Evolutionary conservation across 2,888 invertebrate species (phyloP).

Genomic region (Orthonevra nobilis): DNA sequence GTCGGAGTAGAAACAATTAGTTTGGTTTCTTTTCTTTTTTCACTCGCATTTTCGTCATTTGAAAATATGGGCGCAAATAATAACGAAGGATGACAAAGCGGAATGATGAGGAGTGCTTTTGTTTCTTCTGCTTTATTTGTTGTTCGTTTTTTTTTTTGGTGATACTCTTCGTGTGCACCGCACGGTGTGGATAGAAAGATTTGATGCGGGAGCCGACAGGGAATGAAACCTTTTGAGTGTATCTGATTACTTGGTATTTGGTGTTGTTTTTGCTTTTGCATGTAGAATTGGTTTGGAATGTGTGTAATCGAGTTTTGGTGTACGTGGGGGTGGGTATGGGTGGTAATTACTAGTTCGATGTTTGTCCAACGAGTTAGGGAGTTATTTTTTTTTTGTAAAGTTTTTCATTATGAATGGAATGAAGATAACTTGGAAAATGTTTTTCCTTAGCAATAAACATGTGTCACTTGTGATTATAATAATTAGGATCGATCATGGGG

Average conservation of each 20-base stretch:
- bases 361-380: not conserved
- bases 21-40: slow-evolving; percentile 14
- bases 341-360: not conserved
- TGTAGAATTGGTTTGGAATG: not conserved
- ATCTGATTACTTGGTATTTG: slow-evolving; percentile 2
- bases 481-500: too few species aligned
- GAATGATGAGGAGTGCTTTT: slow-evolving; percentile 19
- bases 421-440: not conserved
- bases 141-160: too few species aligned
- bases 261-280: slow-evolving; percentile 26
- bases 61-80: slow-evolving; percentile 50
- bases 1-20: slow-evolving; percentile 44
- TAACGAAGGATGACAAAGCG: slow-evolving; percentile 20
- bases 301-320: slow-evolving; percentile 39
- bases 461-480: too few species aligned
- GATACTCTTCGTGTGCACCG: slow-evolving; percentile 31
- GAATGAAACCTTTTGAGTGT: slow-evolving; percentile 31
- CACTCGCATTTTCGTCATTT: slow-evolving; percentile 34
- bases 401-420: not conserved
- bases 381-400: slow-evolving; percentile 3
- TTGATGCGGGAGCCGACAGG: slow-evolving; percentile 31
- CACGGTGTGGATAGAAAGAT: slow-evolving; percentile 19
- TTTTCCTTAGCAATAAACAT: too few species aligned
- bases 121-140: too few species aligned
- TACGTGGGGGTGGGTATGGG: slow-evolving; percentile 15